Evolutionary conservation across 2,888 invertebrate genomes (phyloP).

Genomic region (Chelonus formosanus): DNA sequence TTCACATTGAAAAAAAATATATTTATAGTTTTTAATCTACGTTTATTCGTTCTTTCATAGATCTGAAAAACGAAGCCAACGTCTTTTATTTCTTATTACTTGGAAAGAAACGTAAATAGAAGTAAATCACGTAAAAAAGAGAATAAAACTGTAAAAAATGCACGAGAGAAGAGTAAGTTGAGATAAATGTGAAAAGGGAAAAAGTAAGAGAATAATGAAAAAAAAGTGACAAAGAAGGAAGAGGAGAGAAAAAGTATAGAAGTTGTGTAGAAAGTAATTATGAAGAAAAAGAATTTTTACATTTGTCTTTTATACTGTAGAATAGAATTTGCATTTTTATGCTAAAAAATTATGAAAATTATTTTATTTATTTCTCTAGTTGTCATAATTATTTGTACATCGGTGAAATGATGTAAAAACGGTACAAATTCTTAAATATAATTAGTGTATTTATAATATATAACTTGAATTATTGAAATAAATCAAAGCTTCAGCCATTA

Average conservation of each 20-base stretch:
- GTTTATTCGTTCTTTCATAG: constrained; percentile 51
- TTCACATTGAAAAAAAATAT: neutral
- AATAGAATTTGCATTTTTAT: constrained; percentile 4
- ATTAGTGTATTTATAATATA: neutral
- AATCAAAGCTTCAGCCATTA: constrained; percentile 42
- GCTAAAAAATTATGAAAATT: neutral
- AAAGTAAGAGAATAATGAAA: constrained; percentile 3
- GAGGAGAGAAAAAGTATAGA: neutral
- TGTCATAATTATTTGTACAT: neutral
- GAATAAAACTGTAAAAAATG: constrained; percentile 41
- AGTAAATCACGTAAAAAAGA: constrained; percentile 27
- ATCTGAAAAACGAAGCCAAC: constrained; percentile 34
- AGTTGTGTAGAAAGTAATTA: constrained; percentile 6
- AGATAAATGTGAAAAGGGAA: constrained; percentile 13
- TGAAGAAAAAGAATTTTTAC: constrained; percentile 6
- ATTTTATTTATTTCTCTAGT: neutral
- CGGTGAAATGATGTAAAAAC: neutral
- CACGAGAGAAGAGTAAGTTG: constrained; percentile 36
- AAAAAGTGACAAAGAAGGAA: constrained; percentile 7
- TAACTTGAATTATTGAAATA: constrained; percentile 31
- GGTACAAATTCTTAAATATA: neutral
- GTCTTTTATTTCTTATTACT: constrained; percentile 49
- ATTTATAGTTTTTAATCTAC: constrained; percentile 44
- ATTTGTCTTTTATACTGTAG: neutral
- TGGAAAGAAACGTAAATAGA: constrained; percentile 28